Evolutionary conservation across 1,140 invertebrate species (phyloP).

Genomic region (Copidosoma floridanum): DNA sequence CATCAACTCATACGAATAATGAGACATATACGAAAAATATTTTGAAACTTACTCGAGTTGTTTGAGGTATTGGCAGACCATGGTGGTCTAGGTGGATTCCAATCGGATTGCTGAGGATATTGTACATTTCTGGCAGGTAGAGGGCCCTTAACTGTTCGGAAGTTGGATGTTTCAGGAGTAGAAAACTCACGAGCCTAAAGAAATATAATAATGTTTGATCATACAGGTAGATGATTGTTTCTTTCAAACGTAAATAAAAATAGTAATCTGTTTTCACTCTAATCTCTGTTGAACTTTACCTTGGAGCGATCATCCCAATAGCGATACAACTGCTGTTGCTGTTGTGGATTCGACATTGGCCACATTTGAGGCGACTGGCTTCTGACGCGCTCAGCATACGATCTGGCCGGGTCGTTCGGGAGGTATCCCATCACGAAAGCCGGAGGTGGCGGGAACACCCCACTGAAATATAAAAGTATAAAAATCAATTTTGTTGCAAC

Average conservation of each 20-base stretch:
- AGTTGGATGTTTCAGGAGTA: conserved; percentile 14
- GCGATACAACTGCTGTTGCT: conserved; percentile 29
- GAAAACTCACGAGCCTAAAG: background rate
- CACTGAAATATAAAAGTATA: conserved; percentile 15
- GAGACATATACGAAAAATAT: too few species aligned
- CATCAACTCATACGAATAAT: too few species aligned
- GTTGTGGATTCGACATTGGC: conserved; percentile 39
- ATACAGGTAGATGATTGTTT: background rate
- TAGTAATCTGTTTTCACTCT: background rate
- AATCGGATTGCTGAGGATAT: conserved; percentile 13
- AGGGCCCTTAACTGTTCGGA: conserved; percentile 3
- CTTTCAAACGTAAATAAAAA: background rate
- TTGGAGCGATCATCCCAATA: conserved; percentile 41
- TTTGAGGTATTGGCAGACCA: conserved; percentile 8
- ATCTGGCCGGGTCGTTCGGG: conserved; percentile 42
- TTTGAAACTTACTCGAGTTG: conserved; percentile 8
- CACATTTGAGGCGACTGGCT: conserved; percentile 46
- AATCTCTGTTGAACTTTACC: background rate
- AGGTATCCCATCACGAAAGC: conserved; percentile 42
- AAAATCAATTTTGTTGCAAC: conserved; percentile 2
- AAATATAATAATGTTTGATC: background rate
- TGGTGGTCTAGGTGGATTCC: conserved; percentile 18
- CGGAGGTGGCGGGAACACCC: conserved; percentile 44
- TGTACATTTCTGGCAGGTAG: background rate
- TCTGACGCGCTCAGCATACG: conserved; percentile 44